phyloP scores from a whole-genome alignment of 2,888 invertebrate genomes.

The Megalurothrips usitatus region DNA sequence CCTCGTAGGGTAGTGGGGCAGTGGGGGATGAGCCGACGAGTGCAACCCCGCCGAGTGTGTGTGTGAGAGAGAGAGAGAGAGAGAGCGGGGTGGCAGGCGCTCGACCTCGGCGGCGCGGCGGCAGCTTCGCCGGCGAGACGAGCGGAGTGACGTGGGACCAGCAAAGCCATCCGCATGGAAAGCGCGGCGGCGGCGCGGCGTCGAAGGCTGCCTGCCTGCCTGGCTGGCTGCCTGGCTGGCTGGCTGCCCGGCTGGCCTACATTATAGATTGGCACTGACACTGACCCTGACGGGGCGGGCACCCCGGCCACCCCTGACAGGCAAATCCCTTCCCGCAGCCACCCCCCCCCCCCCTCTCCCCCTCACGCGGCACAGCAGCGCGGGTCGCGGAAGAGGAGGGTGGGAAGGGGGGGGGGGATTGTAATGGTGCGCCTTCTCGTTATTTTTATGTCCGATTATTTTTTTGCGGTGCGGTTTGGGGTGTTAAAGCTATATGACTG shows the following conservation, averaged over 20 bases:
- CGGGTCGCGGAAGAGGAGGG: not conserved
- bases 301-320: not conserved
- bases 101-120: not conserved
- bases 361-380: too few relatives aligned
- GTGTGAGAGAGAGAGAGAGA: too few relatives aligned
- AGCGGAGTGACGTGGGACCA: not conserved
- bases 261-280: not conserved
- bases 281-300: not conserved
- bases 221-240: not conserved
- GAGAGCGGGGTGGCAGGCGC: too few relatives aligned
- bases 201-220: not conserved
- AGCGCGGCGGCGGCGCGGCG: not conserved
- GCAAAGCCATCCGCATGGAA: conserved; percentile 5
- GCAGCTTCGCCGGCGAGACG: not conserved
- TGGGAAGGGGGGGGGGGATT: not conserved
- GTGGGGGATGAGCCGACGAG: too few relatives aligned
- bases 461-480: too few relatives aligned
- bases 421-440: too few relatives aligned
- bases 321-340: too few relatives aligned
- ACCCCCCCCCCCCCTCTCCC: too few relatives aligned
- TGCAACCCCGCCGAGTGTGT: too few relatives aligned
- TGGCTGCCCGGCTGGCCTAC: not conserved
- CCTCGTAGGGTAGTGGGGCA: too few relatives aligned
- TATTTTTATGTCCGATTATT: too few relatives aligned
- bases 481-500: too few relatives aligned